Evolutionary conservation across 2,888 invertebrate species (phyloP), one percentile per base, ranked within the genome.

Genomic region (Siphlonurus alternatus): DNA sequence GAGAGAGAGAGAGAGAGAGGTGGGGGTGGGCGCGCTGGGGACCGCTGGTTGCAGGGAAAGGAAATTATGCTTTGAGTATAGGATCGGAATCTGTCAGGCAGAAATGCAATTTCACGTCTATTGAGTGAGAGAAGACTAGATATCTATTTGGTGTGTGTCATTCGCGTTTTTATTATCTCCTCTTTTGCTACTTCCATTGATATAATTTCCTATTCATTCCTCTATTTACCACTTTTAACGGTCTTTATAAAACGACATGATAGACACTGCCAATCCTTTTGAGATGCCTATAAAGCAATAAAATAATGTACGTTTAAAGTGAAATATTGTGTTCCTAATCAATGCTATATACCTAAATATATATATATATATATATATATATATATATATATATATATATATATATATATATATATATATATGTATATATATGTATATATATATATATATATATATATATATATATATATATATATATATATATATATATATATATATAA

Each of bases 51-150:
- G 7, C 1, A 23, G 53, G 53, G n/a, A 23, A 51, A 22, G 23
- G 23, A n/a, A 38, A 38, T 38, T 38, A 38, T 38, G 38, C 38
- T 38, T 38, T 38, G 38, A 38, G 38, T 38, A 38, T 23, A 23
- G 63, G 22, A 63, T 59, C 25, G 19, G 25, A 59, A 56, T 20
- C 63, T 56, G 56, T 38, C 38, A 59, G 25, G 59, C 23, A 59
- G 59, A 63, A 63, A 63, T 59, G 59, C 59, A 63, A 63, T 63
- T 63, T 59, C 63, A 24, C 59, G 56, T 59, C 59, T 18, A 18
- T 38, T 56, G 56, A 25, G 25, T 25, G 38, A 38, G 38, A 38
- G 38, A 38, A 38, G 38, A 38, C 38, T 38, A 38, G 38, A 38
- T 38, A 38, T 38, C 38, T 38, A 38, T 10, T 15, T 38, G 10